Evolutionary conservation across 2,888 invertebrate genomes (phyloP).

Genomic region (Drosophila birchii): DNA sequence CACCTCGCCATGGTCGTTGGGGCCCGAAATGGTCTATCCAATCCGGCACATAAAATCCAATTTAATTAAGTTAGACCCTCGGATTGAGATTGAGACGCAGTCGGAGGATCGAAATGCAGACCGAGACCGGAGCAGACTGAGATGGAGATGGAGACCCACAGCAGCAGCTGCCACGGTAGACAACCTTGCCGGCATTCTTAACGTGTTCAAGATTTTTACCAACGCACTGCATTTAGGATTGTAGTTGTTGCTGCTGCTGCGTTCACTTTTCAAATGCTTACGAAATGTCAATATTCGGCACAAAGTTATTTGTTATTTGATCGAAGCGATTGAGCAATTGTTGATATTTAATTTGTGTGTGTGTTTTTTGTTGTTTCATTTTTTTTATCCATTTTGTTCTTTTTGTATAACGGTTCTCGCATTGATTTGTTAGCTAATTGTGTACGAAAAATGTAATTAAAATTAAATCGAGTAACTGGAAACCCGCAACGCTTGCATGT

Average conservation of each 20-base stretch:
- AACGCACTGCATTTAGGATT: slow-evolving; percentile 63
- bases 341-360: slow-evolving; percentile 47
- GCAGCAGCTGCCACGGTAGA: slow-evolving; percentile 52
- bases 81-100: slow-evolving; percentile 49
- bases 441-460: slow-evolving; percentile 55
- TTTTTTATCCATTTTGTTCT: slow-evolving; percentile 22
- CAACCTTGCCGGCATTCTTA: slow-evolving; percentile 75
- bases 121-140: slow-evolving; percentile 9
- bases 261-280: slow-evolving; percentile 73
- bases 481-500: slow-evolving; percentile 45
- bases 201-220: slow-evolving; percentile 71
- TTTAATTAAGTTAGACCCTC: slow-evolving; percentile 71
- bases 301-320: slow-evolving; percentile 74
- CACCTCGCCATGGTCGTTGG: slow-evolving; percentile 35
- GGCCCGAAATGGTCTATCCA: slow-evolving; percentile 47
- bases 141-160: slow-evolving; percentile 26
- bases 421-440: slow-evolving; percentile 63
- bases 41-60: slow-evolving; percentile 56
- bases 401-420: slow-evolving; percentile 30
- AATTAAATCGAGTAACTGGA: slow-evolving; percentile 56
- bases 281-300: slow-evolving; percentile 71
- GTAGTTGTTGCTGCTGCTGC: slow-evolving; percentile 53
- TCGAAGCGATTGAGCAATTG: slow-evolving; percentile 72
- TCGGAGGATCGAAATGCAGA: slow-evolving; percentile 35
- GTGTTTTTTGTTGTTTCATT: not conserved